Base-by-base conservation (phyloP, 1,140 invertebrate genomes). In the Aphaenogaster ashmeadi region DNA sequence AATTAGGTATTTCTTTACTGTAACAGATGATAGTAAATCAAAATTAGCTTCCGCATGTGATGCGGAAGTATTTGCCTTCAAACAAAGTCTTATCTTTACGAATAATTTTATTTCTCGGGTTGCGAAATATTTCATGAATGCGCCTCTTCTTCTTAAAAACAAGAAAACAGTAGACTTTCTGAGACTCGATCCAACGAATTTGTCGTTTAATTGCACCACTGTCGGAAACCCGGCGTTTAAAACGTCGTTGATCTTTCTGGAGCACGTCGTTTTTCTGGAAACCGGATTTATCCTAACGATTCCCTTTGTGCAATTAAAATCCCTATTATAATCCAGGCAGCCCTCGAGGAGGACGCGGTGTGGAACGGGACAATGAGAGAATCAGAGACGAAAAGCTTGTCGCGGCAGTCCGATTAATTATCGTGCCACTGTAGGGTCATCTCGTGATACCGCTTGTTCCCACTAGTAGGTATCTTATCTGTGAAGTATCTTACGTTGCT, bases 221-320 rank as follows among this genome's bases (percentile, higher is more conserved):
- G 50, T 44, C 21, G 38, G 15, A 21, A 66, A 79, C 7, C 18
- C 8, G 9, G 52, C 52, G 44, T 50, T 72, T 81, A 81, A 72
- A 81, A 72, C 15, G 11, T 81, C 79, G 79, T 81, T 81, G 79
- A 81, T 72, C 79, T 81, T 81, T 81, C 66, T 81, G 41, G 21
- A 72, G 79, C 79, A 72, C 15, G 66, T 71, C 66, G 66, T 50
- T 81, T 81, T 71, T 72, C 66, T 38, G 79, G 66, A 72, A 81
- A 81, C 33, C 47, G 47, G 50, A 81, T 81, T 81, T 81, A 81
- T 71, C 38, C 36, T 81, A 81, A 81, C 38, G 66, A 81, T 81
- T 81, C 79, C 18, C 79, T 81, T 81, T 81, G 79, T 81, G 66
- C 66, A 81, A 81, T 81, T 81, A 81, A 81, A 81, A 81, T 72